These are phyloP conservation scores for Leiothrix lutea DNA, from an alignment of 2,113 vertebrate genomes.

Conservation along the genomic window DNA sequence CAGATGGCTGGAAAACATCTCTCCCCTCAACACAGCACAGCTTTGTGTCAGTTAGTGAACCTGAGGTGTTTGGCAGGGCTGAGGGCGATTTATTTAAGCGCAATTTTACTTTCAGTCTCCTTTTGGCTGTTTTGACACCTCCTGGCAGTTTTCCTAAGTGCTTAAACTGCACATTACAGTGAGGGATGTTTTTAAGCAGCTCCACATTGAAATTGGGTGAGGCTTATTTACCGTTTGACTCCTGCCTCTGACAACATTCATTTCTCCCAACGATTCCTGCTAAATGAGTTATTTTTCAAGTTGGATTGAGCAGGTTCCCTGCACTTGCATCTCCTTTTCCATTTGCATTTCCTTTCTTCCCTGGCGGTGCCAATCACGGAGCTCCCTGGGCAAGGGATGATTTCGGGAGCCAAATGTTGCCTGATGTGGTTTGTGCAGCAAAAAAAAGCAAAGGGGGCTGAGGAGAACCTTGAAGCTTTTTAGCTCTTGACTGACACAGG, in stretches of 20 bases:
- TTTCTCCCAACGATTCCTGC: conserved; percentile 23
- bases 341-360: background rate
- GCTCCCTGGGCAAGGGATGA: background rate
- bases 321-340: background rate
- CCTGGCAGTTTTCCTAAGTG: conserved; percentile 51
- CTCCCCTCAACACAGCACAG: fast-evolving
- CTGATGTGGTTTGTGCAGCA: background rate
- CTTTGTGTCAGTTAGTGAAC: background rate
- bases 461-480: background rate
- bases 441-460: background rate
- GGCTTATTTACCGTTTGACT: conserved; percentile 59
- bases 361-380: background rate
- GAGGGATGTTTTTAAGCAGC: conserved; percentile 40
- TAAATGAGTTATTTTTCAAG: conserved; percentile 44
- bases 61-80: background rate
- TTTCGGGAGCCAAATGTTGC: background rate
- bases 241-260: conserved; percentile 45
- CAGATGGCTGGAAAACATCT: fast-evolving
- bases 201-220: conserved; percentile 29
- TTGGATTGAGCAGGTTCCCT: background rate
- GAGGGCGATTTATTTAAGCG: conserved; percentile 18
- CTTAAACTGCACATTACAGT: conserved; percentile 31
- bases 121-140: conserved; percentile 59
- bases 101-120: conserved; percentile 13
- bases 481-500: background rate